Evolutionary conservation across 1,140 invertebrate species (phyloP).

Genomic region (Eupeodes corollae): DNA sequence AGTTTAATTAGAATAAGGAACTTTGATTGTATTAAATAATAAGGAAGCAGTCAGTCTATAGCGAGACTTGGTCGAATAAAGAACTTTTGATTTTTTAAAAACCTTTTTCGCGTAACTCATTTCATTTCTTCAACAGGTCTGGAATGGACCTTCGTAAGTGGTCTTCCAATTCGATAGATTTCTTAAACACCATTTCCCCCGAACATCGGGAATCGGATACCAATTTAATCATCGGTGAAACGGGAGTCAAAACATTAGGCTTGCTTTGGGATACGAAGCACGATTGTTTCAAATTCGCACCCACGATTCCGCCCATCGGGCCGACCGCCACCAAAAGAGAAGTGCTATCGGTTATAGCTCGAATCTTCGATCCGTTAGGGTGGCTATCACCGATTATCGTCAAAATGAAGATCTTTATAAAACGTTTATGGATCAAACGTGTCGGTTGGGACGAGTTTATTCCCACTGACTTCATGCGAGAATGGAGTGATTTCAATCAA

Average conservation of each 20-base stretch:
- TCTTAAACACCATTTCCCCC: not conserved
- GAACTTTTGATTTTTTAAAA: too few species aligned
- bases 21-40: too few species aligned
- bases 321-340: slow-evolving; percentile 18
- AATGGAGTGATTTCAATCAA: too few species aligned
- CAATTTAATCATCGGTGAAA: not conserved
- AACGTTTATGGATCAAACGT: slow-evolving; percentile 24
- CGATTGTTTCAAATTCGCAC: slow-evolving; percentile 15
- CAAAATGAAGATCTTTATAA: slow-evolving; percentile 24
- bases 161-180: not conserved
- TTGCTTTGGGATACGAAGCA: slow-evolving; percentile 14
- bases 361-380: slow-evolving; percentile 26
- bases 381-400: slow-evolving; percentile 24
- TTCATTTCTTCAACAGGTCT: not conserved
- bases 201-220: not conserved
- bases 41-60: too few species aligned
- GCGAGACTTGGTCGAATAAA: too few species aligned
- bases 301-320: slow-evolving; percentile 6
- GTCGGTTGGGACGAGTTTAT: slow-evolving; percentile 25
- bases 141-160: slow-evolving; percentile 2
- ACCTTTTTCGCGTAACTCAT: too few species aligned
- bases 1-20: too few species aligned
- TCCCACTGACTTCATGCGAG: slow-evolving; percentile 6
- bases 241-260: slow-evolving; percentile 12
- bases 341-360: slow-evolving; percentile 20